phyloP scores from a whole-genome alignment of 37 sponge, comb jelly and placozoan species.

The Haliclona indistincta region DNA sequence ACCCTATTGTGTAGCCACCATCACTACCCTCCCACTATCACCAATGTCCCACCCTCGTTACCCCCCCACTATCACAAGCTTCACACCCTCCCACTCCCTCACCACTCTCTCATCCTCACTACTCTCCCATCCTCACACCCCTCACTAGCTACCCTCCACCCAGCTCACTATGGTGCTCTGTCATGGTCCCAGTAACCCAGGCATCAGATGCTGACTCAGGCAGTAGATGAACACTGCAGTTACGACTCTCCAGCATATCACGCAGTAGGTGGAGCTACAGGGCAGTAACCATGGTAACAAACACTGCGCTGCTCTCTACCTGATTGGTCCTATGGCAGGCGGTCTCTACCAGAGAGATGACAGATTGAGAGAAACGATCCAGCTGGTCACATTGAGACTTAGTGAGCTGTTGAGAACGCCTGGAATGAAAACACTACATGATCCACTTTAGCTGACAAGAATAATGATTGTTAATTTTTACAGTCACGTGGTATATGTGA shows the following conservation, averaged over 20 bases:
- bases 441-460: background rate
- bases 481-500: background rate
- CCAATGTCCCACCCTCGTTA: too few species aligned
- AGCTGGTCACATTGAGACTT: background rate
- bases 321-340: constrained; percentile 25
- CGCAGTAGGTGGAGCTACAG: constrained; percentile 63
- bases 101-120: too few species aligned
- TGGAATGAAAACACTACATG: background rate
- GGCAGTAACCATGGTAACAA: background rate
- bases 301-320: background rate
- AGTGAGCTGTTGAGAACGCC: constrained; percentile 6
- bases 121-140: too few species aligned
- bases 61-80: background rate
- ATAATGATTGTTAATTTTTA: background rate
- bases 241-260: constrained; percentile 64
- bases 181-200: constrained; percentile 32
- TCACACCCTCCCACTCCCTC: background rate
- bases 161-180: background rate
- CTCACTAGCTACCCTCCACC: background rate
- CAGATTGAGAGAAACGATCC: background rate
- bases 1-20: constrained; percentile 4
- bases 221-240: constrained; percentile 51
- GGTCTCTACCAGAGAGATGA: background rate
- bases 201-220: constrained; percentile 54
- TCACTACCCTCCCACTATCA: too few species aligned